Conservation (phyloP, 2,797 vertebrate genomes). For the Scarus forsteni region DNA sequence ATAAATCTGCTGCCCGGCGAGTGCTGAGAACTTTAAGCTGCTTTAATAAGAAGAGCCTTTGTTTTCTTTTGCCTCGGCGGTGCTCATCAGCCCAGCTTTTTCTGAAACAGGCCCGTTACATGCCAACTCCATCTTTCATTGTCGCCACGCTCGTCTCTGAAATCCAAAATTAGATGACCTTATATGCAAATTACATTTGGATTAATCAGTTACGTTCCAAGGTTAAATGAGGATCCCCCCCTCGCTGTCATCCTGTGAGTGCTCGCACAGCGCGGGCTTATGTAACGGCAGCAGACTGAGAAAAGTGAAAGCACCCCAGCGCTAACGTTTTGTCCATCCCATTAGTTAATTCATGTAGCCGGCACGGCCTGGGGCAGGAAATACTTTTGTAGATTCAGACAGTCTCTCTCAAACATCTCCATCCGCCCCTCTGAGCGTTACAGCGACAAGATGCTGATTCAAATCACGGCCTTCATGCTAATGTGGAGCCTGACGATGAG, state of each 20-base stretch:
- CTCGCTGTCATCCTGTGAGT: constrained; percentile 42
- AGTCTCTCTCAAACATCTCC: constrained; percentile 42
- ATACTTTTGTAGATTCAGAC: constrained; percentile 39
- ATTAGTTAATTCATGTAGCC: constrained; percentile 53
- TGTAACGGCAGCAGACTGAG: constrained; percentile 53
- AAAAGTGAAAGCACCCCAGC: constrained; percentile 38
- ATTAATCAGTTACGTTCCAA: constrained; percentile 70
- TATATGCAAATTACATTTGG: constrained; percentile 70
- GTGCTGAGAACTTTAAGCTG: constrained; percentile 63
- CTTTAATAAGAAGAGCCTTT: constrained; percentile 57
- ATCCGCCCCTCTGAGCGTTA: constrained; percentile 29
- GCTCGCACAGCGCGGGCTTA: constrained; percentile 47
- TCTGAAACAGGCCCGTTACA: constrained; percentile 35
- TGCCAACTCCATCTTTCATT: constrained; percentile 56
- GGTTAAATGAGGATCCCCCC: constrained; percentile 73
- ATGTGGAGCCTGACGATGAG: constrained; percentile 23
- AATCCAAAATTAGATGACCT: constrained; percentile 74
- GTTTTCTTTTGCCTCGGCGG: constrained; percentile 55
- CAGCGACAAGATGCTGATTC: constrained; percentile 32
- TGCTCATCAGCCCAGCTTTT: constrained; percentile 35
- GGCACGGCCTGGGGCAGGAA: constrained; percentile 27
- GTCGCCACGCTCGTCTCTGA: constrained; percentile 41
- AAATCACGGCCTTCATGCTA: constrained; percentile 37
- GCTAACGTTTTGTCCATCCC: constrained; percentile 36
- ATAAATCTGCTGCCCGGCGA: constrained; percentile 54